phyloP scores from a whole-genome alignment of 2,113 vertebrate species.

The Dipodomys stephensi region DNA sequence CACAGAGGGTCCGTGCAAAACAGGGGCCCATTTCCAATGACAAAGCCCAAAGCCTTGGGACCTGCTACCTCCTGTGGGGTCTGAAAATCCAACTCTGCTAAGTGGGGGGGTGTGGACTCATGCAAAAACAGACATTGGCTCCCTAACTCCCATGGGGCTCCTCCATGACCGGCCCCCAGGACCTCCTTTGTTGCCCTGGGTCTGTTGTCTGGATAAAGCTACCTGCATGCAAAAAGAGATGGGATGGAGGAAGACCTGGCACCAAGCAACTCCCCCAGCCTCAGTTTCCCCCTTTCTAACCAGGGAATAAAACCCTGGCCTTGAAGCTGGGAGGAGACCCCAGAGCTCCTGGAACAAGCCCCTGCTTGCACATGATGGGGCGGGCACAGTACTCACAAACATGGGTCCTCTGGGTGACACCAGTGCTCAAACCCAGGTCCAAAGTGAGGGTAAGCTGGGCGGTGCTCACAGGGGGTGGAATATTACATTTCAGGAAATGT shows the following conservation, averaged over 20 bases:
- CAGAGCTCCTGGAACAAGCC: too few relatives aligned
- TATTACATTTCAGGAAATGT: background rate
- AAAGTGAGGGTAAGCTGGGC: background rate
- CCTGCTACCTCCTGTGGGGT: background rate
- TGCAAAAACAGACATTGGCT: background rate
- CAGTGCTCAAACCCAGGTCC: background rate
- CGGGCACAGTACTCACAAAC: rapidly evolving
- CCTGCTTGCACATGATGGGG: too few relatives aligned
- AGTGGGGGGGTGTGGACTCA: background rate
- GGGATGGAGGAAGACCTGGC: rapidly evolving
- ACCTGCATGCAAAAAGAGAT: background rate
- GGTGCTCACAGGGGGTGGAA: too few relatives aligned
- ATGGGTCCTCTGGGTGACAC: background rate
- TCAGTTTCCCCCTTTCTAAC: rapidly evolving
- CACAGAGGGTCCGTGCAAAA: too few relatives aligned
- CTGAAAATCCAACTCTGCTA: background rate
- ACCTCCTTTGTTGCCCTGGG: too few relatives aligned
- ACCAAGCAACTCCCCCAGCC: background rate
- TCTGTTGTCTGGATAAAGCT: background rate
- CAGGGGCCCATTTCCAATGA: background rate
- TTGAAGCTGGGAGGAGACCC: background rate
- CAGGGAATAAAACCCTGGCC: background rate
- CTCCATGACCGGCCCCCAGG: too few relatives aligned
- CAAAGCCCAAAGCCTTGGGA: background rate
- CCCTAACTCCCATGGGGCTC: background rate